Conservation (phyloP, 2,113 vertebrate species). For the Clinocottus analis region DNA sequence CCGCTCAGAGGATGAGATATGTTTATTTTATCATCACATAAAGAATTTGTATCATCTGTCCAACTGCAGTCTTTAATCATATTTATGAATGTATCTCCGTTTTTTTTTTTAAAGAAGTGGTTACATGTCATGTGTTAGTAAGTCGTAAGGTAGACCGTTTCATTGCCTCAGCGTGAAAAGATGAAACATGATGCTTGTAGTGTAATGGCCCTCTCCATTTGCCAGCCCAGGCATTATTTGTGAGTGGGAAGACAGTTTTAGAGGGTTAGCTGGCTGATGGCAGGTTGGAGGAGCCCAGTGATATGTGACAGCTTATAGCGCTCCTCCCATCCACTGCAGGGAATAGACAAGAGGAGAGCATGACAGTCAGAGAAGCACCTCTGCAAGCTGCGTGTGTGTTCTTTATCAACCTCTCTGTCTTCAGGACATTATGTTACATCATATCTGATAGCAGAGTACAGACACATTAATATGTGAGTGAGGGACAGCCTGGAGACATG, state of each 20-base stretch:
- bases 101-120: constrained; percentile 37
- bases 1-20: constrained; percentile 28
- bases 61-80: constrained; percentile 54
- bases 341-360: constrained; percentile 32
- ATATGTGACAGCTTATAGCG: constrained; percentile 70
- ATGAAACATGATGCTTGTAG: constrained; percentile 70
- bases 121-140: constrained; percentile 61
- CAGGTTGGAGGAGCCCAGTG: constrained; percentile 51
- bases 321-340: constrained; percentile 55
- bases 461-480: background rate
- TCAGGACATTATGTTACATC: constrained; percentile 9
- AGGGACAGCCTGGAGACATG: background rate
- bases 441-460: background rate
- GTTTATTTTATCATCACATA: constrained; percentile 56
- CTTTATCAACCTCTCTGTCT: constrained; percentile 26
- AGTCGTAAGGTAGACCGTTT: constrained; percentile 60
- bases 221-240: constrained; percentile 72
- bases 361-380: constrained; percentile 21
- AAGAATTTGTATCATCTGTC: constrained; percentile 46
- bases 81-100: constrained; percentile 55
- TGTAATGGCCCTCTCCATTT: constrained; percentile 70
- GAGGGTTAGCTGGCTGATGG: constrained; percentile 70
- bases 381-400: constrained; percentile 35
- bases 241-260: constrained; percentile 76
- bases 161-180: constrained; percentile 65